These are phyloP conservation scores for Chelon labrosus DNA, from an alignment of 2,797 vertebrate species.

Conservation along the genomic window DNA sequence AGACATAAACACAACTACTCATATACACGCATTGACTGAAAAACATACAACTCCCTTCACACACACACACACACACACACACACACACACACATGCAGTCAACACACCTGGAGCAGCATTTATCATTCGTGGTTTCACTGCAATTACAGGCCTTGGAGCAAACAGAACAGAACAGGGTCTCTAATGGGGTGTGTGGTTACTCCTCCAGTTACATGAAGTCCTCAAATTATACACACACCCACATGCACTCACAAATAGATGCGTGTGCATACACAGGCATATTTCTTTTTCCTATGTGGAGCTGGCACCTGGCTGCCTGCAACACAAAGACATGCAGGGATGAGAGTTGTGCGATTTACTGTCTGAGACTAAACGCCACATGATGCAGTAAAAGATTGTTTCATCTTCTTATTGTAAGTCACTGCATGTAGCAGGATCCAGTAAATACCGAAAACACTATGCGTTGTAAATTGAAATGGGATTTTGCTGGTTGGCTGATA, in stretches of 20 bases:
- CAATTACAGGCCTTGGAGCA: slow-evolving; percentile 74
- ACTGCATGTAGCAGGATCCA: neutral
- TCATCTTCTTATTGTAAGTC: neutral
- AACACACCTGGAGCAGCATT: slow-evolving; percentile 77
- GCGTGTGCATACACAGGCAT: neutral
- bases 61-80: slow-evolving; percentile 5
- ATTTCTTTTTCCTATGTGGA: neutral
- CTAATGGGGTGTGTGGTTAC: slow-evolving; percentile 59
- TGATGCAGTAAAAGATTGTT: neutral
- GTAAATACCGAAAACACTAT: slow-evolving; percentile 13
- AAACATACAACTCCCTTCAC: neutral
- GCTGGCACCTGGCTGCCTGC: slow-evolving; percentile 10
- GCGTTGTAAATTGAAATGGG: slow-evolving; percentile 39
- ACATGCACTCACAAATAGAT: slow-evolving; percentile 6
- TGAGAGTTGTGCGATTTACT: slow-evolving; percentile 9
- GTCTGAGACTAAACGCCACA: neutral
- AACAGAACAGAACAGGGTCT: slow-evolving; percentile 44
- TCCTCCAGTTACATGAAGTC: slow-evolving; percentile 54
- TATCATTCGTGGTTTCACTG: slow-evolving; percentile 74
- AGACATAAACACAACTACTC: slow-evolving; percentile 2
- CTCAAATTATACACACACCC: slow-evolving; percentile 40
- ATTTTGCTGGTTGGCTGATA: slow-evolving; percentile 29
- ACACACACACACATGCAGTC: slow-evolving; percentile 12
- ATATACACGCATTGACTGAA: slow-evolving; percentile 13
- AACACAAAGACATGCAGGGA: slow-evolving; percentile 16